These are phyloP conservation scores for Crotalus helleri DNA, from an alignment of 2,113 vertebrate species.

Conservation along the genomic window DNA sequence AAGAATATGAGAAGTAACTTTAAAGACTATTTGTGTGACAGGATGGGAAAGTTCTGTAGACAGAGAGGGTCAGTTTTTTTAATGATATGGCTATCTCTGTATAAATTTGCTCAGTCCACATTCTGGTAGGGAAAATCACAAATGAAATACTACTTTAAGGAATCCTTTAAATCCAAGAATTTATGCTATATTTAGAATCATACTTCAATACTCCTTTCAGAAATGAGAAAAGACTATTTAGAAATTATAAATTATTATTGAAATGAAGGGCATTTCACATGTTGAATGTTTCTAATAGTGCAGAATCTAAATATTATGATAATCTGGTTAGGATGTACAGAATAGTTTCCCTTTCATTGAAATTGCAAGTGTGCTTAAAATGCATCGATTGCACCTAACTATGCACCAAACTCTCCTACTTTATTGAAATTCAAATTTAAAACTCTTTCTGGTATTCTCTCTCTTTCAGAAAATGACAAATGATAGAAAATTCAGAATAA, in stretches of 20 bases:
- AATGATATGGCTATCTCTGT: background rate
- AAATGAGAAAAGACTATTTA: constrained; percentile 2
- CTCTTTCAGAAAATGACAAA: constrained; percentile 37
- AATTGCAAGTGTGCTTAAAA: constrained; percentile 40
- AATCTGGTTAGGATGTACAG: constrained; percentile 22
- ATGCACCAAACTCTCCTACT: constrained; percentile 37
- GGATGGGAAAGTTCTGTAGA: background rate
- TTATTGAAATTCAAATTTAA: constrained; percentile 33
- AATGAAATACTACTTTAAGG: background rate
- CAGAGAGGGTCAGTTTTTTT: background rate
- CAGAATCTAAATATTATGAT: constrained; percentile 29
- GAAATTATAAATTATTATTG: constrained; percentile 45
- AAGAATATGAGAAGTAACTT: background rate
- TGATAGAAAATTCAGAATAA: constrained; percentile 42
- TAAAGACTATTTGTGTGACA: background rate
- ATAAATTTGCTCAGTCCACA: background rate
- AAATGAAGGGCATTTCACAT: constrained; percentile 49
- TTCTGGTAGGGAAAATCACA: background rate
- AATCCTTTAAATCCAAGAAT: background rate
- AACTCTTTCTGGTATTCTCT: constrained; percentile 44
- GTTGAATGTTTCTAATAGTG: constrained; percentile 44
- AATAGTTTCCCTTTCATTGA: constrained; percentile 23
- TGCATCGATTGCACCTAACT: constrained; percentile 6
- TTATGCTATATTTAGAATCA: background rate
- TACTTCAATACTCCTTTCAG: constrained; percentile 30